A percentile compares a stretch with the other conserved stretches of the same genome.
Evolutionary conservation across 2,797 vertebrate species (phyloP).

Genomic region (Sphenopsis melanotis): DNA sequence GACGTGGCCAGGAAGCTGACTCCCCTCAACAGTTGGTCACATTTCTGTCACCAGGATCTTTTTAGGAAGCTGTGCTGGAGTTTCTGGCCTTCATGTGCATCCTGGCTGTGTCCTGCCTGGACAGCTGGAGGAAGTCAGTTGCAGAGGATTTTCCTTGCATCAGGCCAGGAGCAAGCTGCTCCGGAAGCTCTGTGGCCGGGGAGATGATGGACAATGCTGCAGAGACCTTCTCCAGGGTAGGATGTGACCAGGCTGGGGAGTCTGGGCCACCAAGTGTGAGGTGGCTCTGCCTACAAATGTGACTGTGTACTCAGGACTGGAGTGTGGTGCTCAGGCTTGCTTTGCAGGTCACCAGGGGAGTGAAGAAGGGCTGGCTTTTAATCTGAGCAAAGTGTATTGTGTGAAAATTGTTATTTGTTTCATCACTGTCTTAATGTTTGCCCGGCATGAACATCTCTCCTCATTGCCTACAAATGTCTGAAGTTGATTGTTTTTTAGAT

Average conservation of each 20-base stretch:
- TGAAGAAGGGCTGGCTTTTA: background rate
- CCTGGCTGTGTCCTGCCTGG: background rate
- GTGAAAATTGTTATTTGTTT: conserved; percentile 7
- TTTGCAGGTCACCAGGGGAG: background rate
- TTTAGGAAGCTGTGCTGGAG: background rate
- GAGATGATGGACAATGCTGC: background rate
- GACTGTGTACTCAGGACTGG: background rate
- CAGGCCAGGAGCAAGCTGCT: background rate
- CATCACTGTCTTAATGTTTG: background rate
- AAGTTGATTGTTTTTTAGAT: background rate
- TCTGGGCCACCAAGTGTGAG: accelerated
- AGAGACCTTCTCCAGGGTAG: background rate
- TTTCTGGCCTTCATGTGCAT: background rate
- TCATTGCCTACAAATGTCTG: background rate
- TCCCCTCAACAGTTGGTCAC: background rate
- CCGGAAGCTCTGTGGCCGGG: background rate
- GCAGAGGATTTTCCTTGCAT: background rate
- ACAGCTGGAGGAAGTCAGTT: background rate
- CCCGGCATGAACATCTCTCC: background rate
- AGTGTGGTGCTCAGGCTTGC: background rate
- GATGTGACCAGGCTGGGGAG: background rate
- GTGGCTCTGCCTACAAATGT: background rate
- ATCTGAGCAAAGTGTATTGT: background rate
- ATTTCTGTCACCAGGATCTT: background rate
- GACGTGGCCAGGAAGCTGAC: background rate